A percentile compares a stretch with the other conserved stretches of the same genome.
These are phyloP conservation scores for Podiceps cristatus DNA, from an alignment of 2,113 vertebrate species.

Conservation along the genomic window DNA sequence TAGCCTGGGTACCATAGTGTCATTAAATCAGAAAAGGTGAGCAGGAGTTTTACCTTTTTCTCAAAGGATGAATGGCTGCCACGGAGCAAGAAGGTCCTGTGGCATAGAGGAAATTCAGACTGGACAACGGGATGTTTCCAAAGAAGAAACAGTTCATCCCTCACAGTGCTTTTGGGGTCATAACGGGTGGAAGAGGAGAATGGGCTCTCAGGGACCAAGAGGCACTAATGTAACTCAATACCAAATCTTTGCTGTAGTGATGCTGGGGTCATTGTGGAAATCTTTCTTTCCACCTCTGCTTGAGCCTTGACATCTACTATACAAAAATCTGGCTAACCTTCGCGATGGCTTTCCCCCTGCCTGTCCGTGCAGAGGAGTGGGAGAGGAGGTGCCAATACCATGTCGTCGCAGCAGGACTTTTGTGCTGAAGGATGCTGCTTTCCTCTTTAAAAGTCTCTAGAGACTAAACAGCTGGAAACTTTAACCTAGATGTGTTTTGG, in stretches of 20 bases:
- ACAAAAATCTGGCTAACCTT: background rate
- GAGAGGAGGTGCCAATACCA: background rate
- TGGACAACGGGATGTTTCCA: fast-evolving
- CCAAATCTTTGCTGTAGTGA: background rate
- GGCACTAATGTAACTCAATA: background rate
- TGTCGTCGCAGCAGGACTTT: background rate
- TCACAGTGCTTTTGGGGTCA: background rate
- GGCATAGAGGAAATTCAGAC: background rate
- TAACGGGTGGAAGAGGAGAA: background rate
- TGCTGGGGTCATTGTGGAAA: background rate
- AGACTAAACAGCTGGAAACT: conserved; percentile 28
- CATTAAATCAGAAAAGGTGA: background rate
- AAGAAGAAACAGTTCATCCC: background rate
- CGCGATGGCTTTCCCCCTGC: background rate
- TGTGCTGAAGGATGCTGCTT: background rate
- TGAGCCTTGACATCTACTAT: background rate
- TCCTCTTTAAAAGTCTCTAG: background rate
- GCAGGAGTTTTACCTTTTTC: background rate
- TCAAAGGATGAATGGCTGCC: background rate
- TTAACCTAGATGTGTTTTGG: background rate
- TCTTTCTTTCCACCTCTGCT: background rate
- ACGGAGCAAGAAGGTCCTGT: background rate
- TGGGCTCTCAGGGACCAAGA: background rate
- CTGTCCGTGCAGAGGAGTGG: background rate
- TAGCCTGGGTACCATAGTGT: background rate